phyloP scores from a whole-genome alignment of 1,140 invertebrate species.

The Brachionus rubens region DNA sequence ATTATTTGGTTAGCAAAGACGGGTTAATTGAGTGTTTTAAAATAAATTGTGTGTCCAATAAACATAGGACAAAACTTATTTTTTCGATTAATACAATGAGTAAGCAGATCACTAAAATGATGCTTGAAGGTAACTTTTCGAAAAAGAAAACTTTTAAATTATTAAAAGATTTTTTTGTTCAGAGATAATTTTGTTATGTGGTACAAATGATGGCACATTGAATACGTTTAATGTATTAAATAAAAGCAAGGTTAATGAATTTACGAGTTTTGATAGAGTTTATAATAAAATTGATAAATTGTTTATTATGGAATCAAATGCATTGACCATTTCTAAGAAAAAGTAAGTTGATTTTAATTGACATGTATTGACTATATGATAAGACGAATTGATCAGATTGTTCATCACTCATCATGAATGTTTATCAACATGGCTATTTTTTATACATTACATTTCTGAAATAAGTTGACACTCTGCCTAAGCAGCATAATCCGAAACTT shows the following conservation, averaged over 20 bases:
- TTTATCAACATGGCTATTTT: no score
- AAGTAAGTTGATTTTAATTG: no score
- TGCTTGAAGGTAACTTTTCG: not conserved
- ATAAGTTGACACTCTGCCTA: no score
- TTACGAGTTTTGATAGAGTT: conserved; percentile 7
- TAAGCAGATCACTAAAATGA: not conserved
- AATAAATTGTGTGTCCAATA: not conserved
- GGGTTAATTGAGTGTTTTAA: conserved; percentile 13
- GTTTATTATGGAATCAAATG: not conserved
- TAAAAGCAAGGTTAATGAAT: not conserved
- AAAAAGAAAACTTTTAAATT: no score
- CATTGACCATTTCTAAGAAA: not conserved
- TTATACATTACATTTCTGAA: no score
- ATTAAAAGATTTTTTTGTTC: not conserved
- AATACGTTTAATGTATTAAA: not conserved
- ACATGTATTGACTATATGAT: no score
- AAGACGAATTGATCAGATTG: no score
- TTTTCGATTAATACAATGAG: conserved; percentile 23
- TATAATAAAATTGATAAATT: not conserved
- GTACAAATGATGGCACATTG: conserved; percentile 4
- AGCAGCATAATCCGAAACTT: no score
- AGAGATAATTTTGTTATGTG: not conserved
- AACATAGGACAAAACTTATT: conserved; percentile 1
- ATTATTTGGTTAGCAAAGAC: not conserved
- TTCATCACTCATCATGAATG: no score